phyloP scores from a whole-genome alignment of 2,888 invertebrate species.

The Bellardia pandia region DNA sequence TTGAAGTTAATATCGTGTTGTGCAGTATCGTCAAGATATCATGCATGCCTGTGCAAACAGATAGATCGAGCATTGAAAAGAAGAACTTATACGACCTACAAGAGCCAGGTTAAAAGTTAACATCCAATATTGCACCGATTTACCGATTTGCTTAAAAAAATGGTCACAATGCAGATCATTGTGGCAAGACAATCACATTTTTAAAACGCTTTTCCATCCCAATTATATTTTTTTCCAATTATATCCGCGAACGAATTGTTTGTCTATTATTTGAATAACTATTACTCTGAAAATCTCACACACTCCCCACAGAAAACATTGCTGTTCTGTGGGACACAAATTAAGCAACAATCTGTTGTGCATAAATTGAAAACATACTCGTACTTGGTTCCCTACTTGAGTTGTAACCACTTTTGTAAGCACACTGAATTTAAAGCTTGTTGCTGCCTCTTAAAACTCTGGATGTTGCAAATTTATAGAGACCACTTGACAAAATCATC shows the following conservation, averaged over 20 bases:
- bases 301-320: not conserved
- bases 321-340: constrained; percentile 49
- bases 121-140: too few relatives aligned
- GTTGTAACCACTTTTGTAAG: constrained; percentile 35
- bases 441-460: constrained; percentile 54
- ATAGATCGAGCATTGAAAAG: too few relatives aligned
- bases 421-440: constrained; percentile 54
- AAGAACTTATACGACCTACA: too few relatives aligned
- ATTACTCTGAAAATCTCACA: not conserved
- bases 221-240: too few relatives aligned
- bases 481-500: constrained; percentile 71
- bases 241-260: not conserved
- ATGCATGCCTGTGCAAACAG: too few relatives aligned
- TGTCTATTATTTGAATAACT: not conserved
- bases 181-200: too few relatives aligned
- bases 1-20: too few relatives aligned
- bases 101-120: too few relatives aligned
- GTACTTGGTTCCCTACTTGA: constrained; percentile 47
- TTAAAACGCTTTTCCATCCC: too few relatives aligned
- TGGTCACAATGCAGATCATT: too few relatives aligned
- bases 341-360: constrained; percentile 65
- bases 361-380: constrained; percentile 44
- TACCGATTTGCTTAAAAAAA: too few relatives aligned
- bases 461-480: constrained; percentile 68
- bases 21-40: too few relatives aligned